Evolutionary conservation across 2,888 invertebrate species (phyloP).

Genomic region (Pollenia amentaria): DNA sequence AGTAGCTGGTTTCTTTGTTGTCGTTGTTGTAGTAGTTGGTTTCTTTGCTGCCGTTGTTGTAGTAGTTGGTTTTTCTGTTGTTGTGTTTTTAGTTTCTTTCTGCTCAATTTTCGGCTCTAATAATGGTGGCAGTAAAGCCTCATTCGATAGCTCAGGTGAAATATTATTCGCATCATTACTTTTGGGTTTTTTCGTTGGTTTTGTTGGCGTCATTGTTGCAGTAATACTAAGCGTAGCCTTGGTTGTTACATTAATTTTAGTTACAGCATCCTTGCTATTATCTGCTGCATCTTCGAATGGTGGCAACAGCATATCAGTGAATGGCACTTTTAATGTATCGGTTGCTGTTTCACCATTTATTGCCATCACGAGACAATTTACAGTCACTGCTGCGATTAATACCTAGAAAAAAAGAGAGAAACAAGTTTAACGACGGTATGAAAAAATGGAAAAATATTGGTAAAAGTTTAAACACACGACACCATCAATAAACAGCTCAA

Average conservation of each 20-base stretch:
- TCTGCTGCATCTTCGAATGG: slow-evolving; percentile 75
- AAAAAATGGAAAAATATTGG: background rate
- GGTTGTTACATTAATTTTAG: slow-evolving; percentile 42
- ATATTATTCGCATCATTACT: slow-evolving; percentile 36
- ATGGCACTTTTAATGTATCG: slow-evolving; percentile 78
- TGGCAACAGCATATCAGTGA: slow-evolving; percentile 82
- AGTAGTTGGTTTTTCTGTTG: slow-evolving; percentile 13
- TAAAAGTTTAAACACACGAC: slow-evolving; percentile 24
- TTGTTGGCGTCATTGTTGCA: slow-evolving; percentile 5
- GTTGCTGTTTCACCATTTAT: slow-evolving; percentile 76
- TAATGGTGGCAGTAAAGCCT: slow-evolving; percentile 67
- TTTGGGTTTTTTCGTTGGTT: slow-evolving; percentile 51
- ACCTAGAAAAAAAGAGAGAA: slow-evolving; percentile 76
- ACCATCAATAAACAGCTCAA: slow-evolving; percentile 41
- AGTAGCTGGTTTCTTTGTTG: slow-evolving; percentile 31
- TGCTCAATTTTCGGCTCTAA: slow-evolving; percentile 51
- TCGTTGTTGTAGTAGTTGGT: slow-evolving; percentile 9
- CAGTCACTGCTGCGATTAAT: slow-evolving; percentile 78
- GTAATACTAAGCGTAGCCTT: slow-evolving; percentile 49
- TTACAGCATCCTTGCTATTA: slow-evolving; percentile 34
- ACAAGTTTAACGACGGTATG: background rate
- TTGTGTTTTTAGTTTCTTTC: slow-evolving; percentile 31
- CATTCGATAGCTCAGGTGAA: slow-evolving; percentile 63
- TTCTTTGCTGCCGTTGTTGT: slow-evolving; percentile 46
- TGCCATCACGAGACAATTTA: slow-evolving; percentile 75